Conservation (phyloP, 2,888 invertebrate genomes). For the Dinocampus coccinellae region DNA sequence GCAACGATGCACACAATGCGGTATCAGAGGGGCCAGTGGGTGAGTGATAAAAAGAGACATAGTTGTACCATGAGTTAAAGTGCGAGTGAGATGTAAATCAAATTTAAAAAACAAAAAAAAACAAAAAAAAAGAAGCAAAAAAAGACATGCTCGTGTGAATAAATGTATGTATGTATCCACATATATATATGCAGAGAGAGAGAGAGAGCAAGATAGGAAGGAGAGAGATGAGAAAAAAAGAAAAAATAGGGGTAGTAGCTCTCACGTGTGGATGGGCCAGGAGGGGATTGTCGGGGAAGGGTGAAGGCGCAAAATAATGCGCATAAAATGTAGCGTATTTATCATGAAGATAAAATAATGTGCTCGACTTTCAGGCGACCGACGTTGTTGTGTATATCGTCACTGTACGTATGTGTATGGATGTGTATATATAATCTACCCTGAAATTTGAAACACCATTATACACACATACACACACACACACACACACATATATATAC, state of each 20-base stretch:
- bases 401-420: background rate
- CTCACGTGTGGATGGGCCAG: conserved; percentile 61
- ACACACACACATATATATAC: too few species aligned
- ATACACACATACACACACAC: too few species aligned
- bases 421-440: conserved; percentile 45
- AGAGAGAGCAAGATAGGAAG: conserved; percentile 24
- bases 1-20: conserved; percentile 34
- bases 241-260: conserved; percentile 60
- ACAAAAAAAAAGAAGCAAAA: conserved; percentile 33
- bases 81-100: conserved; percentile 32
- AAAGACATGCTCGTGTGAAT: conserved; percentile 46
- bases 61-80: conserved; percentile 4
- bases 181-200: conserved; percentile 21
- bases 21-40: background rate
- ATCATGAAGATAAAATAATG: conserved; percentile 69
- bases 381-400: conserved; percentile 51
- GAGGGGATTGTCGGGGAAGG: conserved; percentile 64
- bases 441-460: conserved; percentile 44
- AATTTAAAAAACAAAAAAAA: background rate
- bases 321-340: conserved; percentile 69
- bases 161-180: background rate
- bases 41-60: conserved; percentile 41
- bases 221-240: conserved; percentile 51
- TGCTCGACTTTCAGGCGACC: conserved; percentile 64
- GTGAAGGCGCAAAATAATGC: conserved; percentile 68